These are phyloP conservation scores for Vanessa tameamea DNA, from an alignment of 1,140 invertebrate genomes.

Conservation along the genomic window DNA sequence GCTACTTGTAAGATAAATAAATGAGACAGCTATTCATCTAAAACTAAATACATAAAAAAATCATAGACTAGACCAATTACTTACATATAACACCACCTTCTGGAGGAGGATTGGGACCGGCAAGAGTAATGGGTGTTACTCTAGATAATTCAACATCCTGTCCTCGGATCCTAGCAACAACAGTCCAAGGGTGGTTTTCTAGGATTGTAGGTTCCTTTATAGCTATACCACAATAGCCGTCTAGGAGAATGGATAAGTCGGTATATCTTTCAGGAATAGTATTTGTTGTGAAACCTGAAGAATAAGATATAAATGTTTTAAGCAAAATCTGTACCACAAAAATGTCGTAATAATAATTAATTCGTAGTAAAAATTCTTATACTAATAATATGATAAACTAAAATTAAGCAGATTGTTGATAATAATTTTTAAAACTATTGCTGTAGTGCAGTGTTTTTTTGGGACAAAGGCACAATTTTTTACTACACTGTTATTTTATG, in stretches of 20 bases:
- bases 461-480: no score
- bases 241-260: background rate
- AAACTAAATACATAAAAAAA: no score
- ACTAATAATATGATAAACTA: no score
- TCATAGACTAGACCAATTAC: background rate
- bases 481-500: no score
- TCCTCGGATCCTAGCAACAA: slow-evolving; percentile 47
- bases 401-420: no score
- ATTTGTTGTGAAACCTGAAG: slow-evolving; percentile 52
- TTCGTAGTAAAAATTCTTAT: no score
- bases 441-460: no score
- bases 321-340: no score
- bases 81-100: background rate
- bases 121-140: slow-evolving; percentile 35
- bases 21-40: no score
- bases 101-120: slow-evolving; percentile 3
- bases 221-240: slow-evolving; percentile 43
- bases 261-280: slow-evolving; percentile 42
- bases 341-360: no score
- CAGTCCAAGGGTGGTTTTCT: slow-evolving; percentile 59
- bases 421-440: no score
- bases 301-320: background rate
- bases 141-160: slow-evolving; percentile 41
- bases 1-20: no score
- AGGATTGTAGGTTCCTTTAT: slow-evolving; percentile 43